phyloP scores from a whole-genome alignment of 2,888 invertebrate genomes.

The Parnassius apollo region DNA sequence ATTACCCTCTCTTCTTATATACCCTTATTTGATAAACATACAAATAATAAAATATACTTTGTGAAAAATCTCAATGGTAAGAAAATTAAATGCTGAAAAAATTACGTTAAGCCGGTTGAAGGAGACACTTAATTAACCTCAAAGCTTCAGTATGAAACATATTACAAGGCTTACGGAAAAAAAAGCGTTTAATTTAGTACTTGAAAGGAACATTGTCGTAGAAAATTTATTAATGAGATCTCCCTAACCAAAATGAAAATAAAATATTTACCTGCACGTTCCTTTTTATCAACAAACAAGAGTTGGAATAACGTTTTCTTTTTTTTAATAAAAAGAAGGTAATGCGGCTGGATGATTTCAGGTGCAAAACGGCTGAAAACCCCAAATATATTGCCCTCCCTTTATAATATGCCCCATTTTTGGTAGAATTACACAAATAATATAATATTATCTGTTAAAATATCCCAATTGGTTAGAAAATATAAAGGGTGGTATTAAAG shows the following conservation, averaged over 20 bases:
- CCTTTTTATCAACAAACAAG: constrained; percentile 51
- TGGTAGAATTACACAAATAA: too few relatives aligned
- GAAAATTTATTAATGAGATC: constrained; percentile 52
- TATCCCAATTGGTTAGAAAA: too few relatives aligned
- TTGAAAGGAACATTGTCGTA: constrained; percentile 36
- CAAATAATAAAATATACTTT: constrained; percentile 8
- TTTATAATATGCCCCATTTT: neutral
- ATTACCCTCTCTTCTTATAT: constrained; percentile 28
- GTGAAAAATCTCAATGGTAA: too few relatives aligned
- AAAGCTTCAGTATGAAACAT: neutral
- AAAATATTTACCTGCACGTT: constrained; percentile 40
- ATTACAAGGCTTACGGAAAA: neutral
- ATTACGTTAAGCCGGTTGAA: too few relatives aligned
- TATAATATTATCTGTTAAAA: too few relatives aligned
- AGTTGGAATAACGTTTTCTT: constrained; percentile 35
- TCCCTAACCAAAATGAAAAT: constrained; percentile 58
- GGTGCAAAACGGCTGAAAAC: constrained; percentile 50
- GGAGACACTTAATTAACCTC: too few relatives aligned
- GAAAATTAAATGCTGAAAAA: too few relatives aligned
- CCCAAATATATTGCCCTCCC: constrained; percentile 45
- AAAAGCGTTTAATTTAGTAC: constrained; percentile 4
- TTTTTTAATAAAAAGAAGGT: constrained; percentile 39
- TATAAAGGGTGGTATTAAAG: too few relatives aligned
- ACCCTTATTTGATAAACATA: constrained; percentile 42
- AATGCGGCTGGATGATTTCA: constrained; percentile 54